Base-by-base conservation (phyloP, 2,113 vertebrate species). In the Puma concolor region DNA sequence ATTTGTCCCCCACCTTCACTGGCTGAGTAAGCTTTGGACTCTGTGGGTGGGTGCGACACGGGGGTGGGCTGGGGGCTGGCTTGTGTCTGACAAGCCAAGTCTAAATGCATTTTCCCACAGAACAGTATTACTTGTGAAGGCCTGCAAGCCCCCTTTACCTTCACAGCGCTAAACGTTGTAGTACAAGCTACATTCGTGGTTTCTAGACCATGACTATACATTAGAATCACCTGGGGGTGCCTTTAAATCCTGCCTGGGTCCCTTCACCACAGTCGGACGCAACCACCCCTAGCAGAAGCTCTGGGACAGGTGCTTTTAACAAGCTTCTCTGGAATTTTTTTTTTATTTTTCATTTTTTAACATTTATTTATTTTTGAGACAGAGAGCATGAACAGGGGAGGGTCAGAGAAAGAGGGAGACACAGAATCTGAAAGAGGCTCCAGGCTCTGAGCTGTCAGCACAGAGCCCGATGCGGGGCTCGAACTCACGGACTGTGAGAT, bases 71-170 rank as follows among this genome's bases (percentile, higher is more conserved):
- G 72, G 17, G 36, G 80, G 60, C 83, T 66, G 67, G 23, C 52
- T 52, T 64, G 66, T 41, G 81, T 71, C 38, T 54, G 52, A 81
- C 91, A 95, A 94, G 44, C 54, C 67, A 85, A 92, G 91, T n/a
- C 29, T 52, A 88, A 72, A 44, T n/a, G 31, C 16, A 27, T 91
- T 91, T 94, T 17, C 36, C 21, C 48, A 67, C 44, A 48, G 67
- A 94, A 76, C 38, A 87, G 1, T 48, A n/a, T 95, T 83, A 85
- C 88, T 87, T 69, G 15, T 3, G 36, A 82, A 86, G 63, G 52
- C 36, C 74, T 50, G 92, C 50, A 87, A 91, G 81, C 64, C 76
- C 64, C 14, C 33, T 76, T 3, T 36, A 33, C 11, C 48, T 13
- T 76, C 23, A 0, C 1, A 79, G 31, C 79, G 25, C 48, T 38